Evolutionary conservation across 2,113 vertebrate genomes (phyloP).

Genomic region (Embiotoca jacksoni): DNA sequence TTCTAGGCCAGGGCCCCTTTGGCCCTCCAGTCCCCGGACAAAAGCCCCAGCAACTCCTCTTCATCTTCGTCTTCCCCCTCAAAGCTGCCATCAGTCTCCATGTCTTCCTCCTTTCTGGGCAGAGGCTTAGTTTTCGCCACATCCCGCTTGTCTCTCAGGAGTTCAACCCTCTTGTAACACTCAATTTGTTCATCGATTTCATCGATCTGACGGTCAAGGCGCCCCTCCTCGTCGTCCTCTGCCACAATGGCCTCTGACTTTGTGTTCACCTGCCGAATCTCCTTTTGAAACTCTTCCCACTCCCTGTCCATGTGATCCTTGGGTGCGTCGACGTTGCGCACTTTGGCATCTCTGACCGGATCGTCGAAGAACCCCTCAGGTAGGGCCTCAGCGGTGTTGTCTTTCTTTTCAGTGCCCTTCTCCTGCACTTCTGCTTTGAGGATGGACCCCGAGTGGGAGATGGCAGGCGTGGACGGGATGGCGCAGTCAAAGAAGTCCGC

Average conservation of each 20-base stretch:
- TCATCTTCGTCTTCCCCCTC: conserved; percentile 91
- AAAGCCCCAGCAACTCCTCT: conserved; percentile 90
- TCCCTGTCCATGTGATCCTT: conserved; percentile 99
- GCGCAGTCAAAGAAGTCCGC: conserved; percentile 89
- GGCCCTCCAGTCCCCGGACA: conserved; percentile 94
- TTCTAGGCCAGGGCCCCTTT: conserved; percentile 90
- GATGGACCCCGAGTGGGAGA: conserved; percentile 93
- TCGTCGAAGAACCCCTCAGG: conserved; percentile 99
- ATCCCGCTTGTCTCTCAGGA: conserved; percentile 90
- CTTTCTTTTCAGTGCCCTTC: conserved; percentile 86
- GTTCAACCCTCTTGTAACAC: conserved; percentile 93
- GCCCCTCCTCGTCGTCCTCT: conserved; percentile 96
- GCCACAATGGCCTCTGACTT: conserved; percentile 97
- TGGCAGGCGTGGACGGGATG: conserved; percentile 79
- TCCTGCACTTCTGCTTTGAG: conserved; percentile 89
- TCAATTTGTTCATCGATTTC: conserved; percentile 98
- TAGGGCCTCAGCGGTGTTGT: conserved; percentile 91
- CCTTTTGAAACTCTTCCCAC: conserved; percentile 99
- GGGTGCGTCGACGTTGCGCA: conserved; percentile 95
- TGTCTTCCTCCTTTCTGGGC: conserved; percentile 68
- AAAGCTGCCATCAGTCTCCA: conserved; percentile 66
- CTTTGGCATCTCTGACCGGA: conserved; percentile 94
- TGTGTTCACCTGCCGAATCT: conserved; percentile 94
- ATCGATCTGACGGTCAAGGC: conserved; percentile 94
- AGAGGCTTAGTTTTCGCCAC: conserved; percentile 84